Conservation (phyloP, 2,113 vertebrate species). For the Zosterops hypoxanthus region DNA sequence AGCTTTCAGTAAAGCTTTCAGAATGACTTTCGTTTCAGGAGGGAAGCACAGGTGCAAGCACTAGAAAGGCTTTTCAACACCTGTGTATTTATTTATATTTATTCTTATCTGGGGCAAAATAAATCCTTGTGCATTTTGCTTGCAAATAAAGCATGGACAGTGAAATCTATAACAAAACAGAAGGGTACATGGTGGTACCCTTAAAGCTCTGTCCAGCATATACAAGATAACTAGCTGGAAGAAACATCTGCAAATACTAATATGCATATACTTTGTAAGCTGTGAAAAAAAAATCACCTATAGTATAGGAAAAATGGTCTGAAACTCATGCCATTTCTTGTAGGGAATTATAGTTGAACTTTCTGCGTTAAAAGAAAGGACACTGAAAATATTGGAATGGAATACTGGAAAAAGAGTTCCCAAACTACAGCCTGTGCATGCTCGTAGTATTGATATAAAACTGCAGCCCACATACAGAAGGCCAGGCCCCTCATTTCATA, state of each 20-base stretch:
- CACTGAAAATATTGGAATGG: neutral
- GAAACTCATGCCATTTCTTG: neutral
- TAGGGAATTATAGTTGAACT: neutral
- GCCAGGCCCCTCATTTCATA: neutral
- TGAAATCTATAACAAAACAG: neutral
- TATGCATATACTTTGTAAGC: neutral
- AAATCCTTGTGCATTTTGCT: neutral
- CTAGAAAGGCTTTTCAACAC: slow-evolving; percentile 19
- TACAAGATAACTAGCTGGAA: neutral
- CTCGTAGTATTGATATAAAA: neutral
- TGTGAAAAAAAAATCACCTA: neutral
- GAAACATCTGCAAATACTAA: neutral
- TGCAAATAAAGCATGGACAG: neutral
- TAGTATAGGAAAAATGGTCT: neutral
- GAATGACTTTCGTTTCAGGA: slow-evolving; percentile 26
- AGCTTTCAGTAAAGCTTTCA: slow-evolving; percentile 33
- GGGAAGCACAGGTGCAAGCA: neutral
- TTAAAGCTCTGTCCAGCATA: neutral
- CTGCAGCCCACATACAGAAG: neutral
- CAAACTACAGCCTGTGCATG: neutral
- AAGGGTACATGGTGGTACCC: neutral
- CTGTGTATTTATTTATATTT: neutral
- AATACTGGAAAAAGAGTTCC: neutral
- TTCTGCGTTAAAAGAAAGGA: neutral
- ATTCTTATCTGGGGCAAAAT: neutral